phyloP scores from a whole-genome alignment of 2,888 invertebrate species.

The Amblyjoppa fuscipennis region DNA sequence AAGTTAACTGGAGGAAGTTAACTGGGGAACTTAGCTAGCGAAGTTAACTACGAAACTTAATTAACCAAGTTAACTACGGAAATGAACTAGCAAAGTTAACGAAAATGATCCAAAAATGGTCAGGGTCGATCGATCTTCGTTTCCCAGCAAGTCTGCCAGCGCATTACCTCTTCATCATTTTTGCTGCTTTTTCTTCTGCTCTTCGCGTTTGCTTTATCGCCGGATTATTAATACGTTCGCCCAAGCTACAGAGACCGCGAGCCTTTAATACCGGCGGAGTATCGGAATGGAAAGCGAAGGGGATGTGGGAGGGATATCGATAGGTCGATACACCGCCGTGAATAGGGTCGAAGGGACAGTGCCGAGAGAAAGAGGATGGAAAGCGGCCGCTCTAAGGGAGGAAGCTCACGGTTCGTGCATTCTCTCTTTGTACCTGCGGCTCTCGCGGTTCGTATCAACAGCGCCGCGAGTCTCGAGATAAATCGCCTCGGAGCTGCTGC shows the following conservation, averaged over 20 bases:
- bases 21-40: too few species aligned
- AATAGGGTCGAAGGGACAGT: background rate
- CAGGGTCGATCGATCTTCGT: too few species aligned
- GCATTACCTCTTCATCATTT: too few species aligned
- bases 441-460: slow-evolving; percentile 37
- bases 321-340: slow-evolving; percentile 1
- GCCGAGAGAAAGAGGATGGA: background rate
- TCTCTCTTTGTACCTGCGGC: slow-evolving; percentile 44
- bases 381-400: background rate
- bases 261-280: slow-evolving; percentile 16
- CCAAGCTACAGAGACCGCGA: slow-evolving; percentile 34
- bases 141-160: too few species aligned
- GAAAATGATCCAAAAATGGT: too few species aligned
- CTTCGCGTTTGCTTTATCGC: slow-evolving; percentile 57
- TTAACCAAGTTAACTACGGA: too few species aligned
- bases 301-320: slow-evolving; percentile 7
- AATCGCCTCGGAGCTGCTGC: slow-evolving; percentile 62
- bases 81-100: too few species aligned
- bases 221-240: slow-evolving; percentile 65
- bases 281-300: slow-evolving; percentile 3
- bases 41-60: too few species aligned
- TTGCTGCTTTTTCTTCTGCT: background rate
- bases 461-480: slow-evolving; percentile 51
- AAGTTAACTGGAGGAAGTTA: too few species aligned
- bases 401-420: slow-evolving; percentile 36